Evolutionary conservation across 2,888 invertebrate species (phyloP).

Genomic region (Drosophila lacicola): DNA sequence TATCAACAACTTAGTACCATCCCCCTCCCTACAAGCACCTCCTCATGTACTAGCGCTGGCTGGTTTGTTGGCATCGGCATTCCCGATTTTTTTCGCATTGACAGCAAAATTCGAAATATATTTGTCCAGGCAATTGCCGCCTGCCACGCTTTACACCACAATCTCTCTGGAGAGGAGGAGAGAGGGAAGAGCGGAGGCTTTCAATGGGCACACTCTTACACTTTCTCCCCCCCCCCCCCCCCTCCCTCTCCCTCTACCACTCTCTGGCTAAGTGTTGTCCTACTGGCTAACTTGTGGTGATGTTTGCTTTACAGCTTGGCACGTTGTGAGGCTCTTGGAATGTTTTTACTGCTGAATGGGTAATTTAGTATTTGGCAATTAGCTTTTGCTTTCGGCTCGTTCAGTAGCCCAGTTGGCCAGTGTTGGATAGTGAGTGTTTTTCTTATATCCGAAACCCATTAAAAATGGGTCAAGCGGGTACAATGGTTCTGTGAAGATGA

Average conservation of each 20-base stretch:
- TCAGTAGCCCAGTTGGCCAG: slow-evolving; percentile 39
- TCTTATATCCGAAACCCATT: background rate
- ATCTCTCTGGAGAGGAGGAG: slow-evolving; percentile 17
- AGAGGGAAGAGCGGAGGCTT: slow-evolving; percentile 32
- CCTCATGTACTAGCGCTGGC: background rate
- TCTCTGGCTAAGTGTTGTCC: slow-evolving; percentile 41
- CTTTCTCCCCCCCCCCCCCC: too few relatives aligned
- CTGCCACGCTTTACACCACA: slow-evolving; percentile 67
- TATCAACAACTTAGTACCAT: slow-evolving; percentile 43
- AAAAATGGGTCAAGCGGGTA: background rate
- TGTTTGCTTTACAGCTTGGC: slow-evolving; percentile 66
- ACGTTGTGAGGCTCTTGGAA: slow-evolving; percentile 60
- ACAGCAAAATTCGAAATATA: slow-evolving; percentile 81
- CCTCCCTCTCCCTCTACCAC: background rate
- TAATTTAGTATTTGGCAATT: slow-evolving; percentile 81
- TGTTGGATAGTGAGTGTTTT: slow-evolving; percentile 34
- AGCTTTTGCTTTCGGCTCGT: slow-evolving; percentile 78
- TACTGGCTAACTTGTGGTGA: slow-evolving; percentile 30
- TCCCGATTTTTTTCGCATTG: slow-evolving; percentile 73
- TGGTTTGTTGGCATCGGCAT: slow-evolving; percentile 42
- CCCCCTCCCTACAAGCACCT: background rate
- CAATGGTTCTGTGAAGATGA: too few relatives aligned
- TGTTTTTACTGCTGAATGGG: slow-evolving; percentile 81
- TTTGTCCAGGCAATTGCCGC: slow-evolving; percentile 63
- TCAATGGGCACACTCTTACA: slow-evolving; percentile 35